These are phyloP conservation scores for Seira musarum DNA, from an alignment of 2,888 invertebrate genomes.

Conservation along the genomic window DNA sequence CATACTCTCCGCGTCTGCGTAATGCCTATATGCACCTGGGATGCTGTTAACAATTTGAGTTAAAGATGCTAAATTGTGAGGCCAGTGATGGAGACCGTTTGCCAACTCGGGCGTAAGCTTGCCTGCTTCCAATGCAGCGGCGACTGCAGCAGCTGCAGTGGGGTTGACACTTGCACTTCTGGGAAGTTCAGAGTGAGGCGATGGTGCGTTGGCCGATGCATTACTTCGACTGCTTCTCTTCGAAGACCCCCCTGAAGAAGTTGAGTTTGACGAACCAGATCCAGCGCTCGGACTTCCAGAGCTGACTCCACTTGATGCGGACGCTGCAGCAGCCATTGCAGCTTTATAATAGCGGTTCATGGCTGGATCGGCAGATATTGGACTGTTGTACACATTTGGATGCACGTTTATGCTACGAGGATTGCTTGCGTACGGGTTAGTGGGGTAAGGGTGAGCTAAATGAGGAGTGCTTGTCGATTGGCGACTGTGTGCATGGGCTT, in stretches of 20 bases:
- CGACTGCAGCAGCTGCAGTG: slow-evolving; percentile 56
- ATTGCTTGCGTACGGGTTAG: slow-evolving; percentile 68
- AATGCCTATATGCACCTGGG: slow-evolving; percentile 67
- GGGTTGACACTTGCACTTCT: slow-evolving; percentile 50
- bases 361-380: slow-evolving; percentile 58
- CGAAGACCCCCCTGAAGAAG: slow-evolving; percentile 24
- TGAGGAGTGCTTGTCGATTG: slow-evolving; percentile 45
- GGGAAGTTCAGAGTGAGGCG: slow-evolving; percentile 44
- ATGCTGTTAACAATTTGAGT: slow-evolving; percentile 69
- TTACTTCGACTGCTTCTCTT: slow-evolving; percentile 57
- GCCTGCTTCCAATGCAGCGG: slow-evolving; percentile 61
- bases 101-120: slow-evolving; percentile 62
- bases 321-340: slow-evolving; percentile 33
- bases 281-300: slow-evolving; percentile 7
- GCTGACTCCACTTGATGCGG: neutral
- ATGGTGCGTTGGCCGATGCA: slow-evolving; percentile 50
- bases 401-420: slow-evolving; percentile 67
- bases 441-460: slow-evolving; percentile 61
- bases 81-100: slow-evolving; percentile 66
- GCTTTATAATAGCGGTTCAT: slow-evolving; percentile 62
- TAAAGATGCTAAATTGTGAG: slow-evolving; percentile 67
- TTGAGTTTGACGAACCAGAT: neutral
- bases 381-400: slow-evolving; percentile 66
- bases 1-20: slow-evolving; percentile 64
- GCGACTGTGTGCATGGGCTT: slow-evolving; percentile 58